Evolutionary conservation across 2,113 vertebrate species (phyloP), one percentile per base, ranked within the genome.

Genomic region (Muscicapa adusta): DNA sequence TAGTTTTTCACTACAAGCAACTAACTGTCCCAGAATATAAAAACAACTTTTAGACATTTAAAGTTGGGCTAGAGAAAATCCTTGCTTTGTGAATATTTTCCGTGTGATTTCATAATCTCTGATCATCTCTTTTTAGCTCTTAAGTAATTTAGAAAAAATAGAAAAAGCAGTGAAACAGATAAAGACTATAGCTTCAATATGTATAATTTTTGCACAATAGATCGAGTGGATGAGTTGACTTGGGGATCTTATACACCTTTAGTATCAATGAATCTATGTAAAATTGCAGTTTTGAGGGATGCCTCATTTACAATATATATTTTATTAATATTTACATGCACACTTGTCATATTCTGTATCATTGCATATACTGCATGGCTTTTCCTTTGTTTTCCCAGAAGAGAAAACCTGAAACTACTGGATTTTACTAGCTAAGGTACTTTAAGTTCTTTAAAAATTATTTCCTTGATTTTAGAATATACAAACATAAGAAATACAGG

Each of bases 281-380:
- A 85, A 85, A 63, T 50, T 65, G 66, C 60, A 71, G 61, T 86
- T 95, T 13, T 76, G 38, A 93, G 33, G 19, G 29, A 18, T 34
- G 88, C 6, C 6, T 78, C 56, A 71, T 38, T 65, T 81, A 33
- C 45, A 87, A 25, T 47, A 70, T 14, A 48, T 66, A 76, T 89
- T 94, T 72, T 71, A 76, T 91, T 85, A 94, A 82, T 87, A 91
- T 66, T 88, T 91, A 79, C 71, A 80, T 53, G 40, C 31, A 86
- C 20, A 48, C 17, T 85, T 91, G n/a, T 85, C 70, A 63, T 40
- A 45, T 89, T 73, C n/a, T 76, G 7, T 58, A 63, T 58, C 57
- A 40, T 28, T 19, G 53, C 80, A 82, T 70, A 61, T 34, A 71
- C 50, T 75, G 20, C 31, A 63, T 43, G 58, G 13, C 10, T 76